phyloP scores from a whole-genome alignment of 2,113 vertebrate species.

The Zosterops pallidus region DNA sequence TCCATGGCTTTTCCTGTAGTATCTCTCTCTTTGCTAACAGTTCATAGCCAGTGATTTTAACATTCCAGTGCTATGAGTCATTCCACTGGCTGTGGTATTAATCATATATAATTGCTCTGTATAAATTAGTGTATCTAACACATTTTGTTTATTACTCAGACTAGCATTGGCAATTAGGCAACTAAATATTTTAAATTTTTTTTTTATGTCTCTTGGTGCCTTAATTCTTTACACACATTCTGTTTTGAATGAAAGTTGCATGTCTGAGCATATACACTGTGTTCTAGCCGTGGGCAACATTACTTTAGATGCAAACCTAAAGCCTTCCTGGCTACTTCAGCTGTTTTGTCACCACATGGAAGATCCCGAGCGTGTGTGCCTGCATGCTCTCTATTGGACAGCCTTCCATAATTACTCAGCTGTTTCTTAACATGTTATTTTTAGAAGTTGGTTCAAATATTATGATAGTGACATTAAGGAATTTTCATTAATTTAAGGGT shows the following conservation, averaged over 20 bases:
- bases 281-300: constrained; percentile 32
- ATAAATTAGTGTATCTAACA: constrained; percentile 19
- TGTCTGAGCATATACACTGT: constrained; percentile 22
- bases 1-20: background rate
- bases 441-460: background rate
- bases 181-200: background rate
- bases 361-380: background rate
- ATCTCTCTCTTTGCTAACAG: background rate
- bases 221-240: background rate
- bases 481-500: background rate
- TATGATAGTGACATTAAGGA: background rate
- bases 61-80: constrained; percentile 1
- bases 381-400: background rate
- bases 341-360: constrained; percentile 5
- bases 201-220: background rate
- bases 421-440: background rate
- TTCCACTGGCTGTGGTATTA: background rate
- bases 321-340: constrained; percentile 1
- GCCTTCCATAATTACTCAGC: background rate
- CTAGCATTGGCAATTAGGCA: background rate
- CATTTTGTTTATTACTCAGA: constrained; percentile 38
- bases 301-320: background rate
- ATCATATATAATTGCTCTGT: constrained; percentile 20
- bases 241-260: constrained; percentile 38
- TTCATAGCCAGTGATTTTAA: background rate